Base-by-base conservation (phyloP, 2,888 invertebrate species). In the Eupithecia exiguata region DNA sequence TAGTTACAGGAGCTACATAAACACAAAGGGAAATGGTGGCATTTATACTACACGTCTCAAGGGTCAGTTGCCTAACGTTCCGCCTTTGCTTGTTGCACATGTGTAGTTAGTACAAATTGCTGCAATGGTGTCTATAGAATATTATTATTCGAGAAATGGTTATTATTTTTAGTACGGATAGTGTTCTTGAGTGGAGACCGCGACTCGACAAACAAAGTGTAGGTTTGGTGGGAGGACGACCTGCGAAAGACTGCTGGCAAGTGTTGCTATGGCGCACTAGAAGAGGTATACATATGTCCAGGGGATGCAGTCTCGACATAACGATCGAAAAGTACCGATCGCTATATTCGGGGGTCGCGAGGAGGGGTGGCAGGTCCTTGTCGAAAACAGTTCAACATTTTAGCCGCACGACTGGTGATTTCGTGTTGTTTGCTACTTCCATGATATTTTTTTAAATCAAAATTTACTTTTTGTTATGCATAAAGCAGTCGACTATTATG, bases 21-120 rank as follows among this genome's bases (percentile, higher is more conserved):
- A 71, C 72, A 70, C 74, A 65, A 49, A 77, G 70, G 73, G 72
- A 70, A 76, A 68, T 71, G 70, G 61, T 62, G 25, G 53, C 66
- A 77, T 78, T 71, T 74, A 71, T 73, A n/a, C 36, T 70, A 74
- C 70, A 71, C 67, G 67, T 71, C 77, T 69, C 71, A 53, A n/a
- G 69, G 73, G 76, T 67, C 74, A 76, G 69, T 69, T 18, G 69
- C 49, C 68, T 63, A 53, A 10, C 53, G 43, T 68, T 58, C 43
- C 61, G 67, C 35, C 46, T 62, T 25, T 69, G 62, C 66, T 69
- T 36, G 46, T 71, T 21, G 43, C 43, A 43, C 63, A 53, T n/a
- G 46, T 73, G 25, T 69, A 68, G 4, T 72, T 38, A 65, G 38
- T 35, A 7, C 18, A 35, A 62, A 35, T 62, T 16, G 18, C 62